Evolutionary conservation across 2,888 invertebrate species (phyloP).

Genomic region (Watsonalla cultraria): DNA sequence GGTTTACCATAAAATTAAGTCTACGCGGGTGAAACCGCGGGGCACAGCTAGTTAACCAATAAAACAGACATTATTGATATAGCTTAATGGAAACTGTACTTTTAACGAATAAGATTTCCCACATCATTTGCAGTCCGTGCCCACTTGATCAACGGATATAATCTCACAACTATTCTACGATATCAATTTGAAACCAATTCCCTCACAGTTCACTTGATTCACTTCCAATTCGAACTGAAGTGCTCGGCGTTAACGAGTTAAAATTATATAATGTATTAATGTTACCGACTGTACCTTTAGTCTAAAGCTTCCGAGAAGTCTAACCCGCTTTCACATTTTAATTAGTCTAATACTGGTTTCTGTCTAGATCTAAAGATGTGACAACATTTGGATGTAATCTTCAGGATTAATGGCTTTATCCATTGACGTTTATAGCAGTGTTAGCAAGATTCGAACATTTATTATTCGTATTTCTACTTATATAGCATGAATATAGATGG

Average conservation of each 20-base stretch:
- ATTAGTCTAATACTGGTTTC: not conserved
- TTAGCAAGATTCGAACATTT: too few species aligned
- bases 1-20: too few species aligned
- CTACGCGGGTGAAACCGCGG: too few species aligned
- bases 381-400: not conserved
- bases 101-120: too few species aligned
- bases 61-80: too few species aligned
- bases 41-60: too few species aligned
- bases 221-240: constrained; percentile 12
- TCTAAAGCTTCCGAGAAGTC: not conserved
- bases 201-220: constrained; percentile 25
- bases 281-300: not conserved
- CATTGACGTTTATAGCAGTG: too few species aligned
- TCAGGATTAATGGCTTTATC: not conserved
- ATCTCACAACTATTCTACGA: constrained; percentile 29
- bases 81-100: too few species aligned
- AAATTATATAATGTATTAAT: too few species aligned
- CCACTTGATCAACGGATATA: constrained; percentile 14
- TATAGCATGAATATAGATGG: too few species aligned
- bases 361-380: not conserved
- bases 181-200: constrained; percentile 29
- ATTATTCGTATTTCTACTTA: too few species aligned
- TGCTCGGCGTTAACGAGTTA: not conserved
- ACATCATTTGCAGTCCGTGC: too few species aligned
- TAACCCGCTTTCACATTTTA: not conserved